Percentiles rank a stretch among this genome's conserved stretches.
These are phyloP conservation scores for Pollenia angustigena DNA, from an alignment of 2,888 invertebrate species.

Conservation along the genomic window DNA sequence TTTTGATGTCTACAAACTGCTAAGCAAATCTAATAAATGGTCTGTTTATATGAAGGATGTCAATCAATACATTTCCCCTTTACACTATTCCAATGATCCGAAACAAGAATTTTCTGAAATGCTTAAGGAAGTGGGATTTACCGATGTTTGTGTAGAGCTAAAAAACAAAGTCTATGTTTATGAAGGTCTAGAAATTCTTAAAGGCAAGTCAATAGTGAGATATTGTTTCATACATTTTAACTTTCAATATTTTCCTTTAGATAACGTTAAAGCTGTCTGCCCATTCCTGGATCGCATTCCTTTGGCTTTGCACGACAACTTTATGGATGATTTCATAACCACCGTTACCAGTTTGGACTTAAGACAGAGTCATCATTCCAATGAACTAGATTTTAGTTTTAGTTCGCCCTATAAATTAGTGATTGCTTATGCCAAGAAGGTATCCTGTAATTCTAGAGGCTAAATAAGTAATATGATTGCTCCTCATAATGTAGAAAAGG, in stretches of 20 bases:
- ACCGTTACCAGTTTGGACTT: slow-evolving; percentile 78
- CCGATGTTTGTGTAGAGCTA: slow-evolving; percentile 68
- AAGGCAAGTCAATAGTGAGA: slow-evolving; percentile 57
- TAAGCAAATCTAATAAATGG: slow-evolving; percentile 71
- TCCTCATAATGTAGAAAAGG: neutral
- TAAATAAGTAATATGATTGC: slow-evolving; percentile 24
- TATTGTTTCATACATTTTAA: neutral
- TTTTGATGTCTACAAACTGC: slow-evolving; percentile 69
- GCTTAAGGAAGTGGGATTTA: slow-evolving; percentile 70
- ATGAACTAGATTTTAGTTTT: slow-evolving; percentile 82
- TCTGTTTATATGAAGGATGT: slow-evolving; percentile 71
- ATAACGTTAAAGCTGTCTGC: slow-evolving; percentile 88
- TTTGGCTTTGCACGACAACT: slow-evolving; percentile 87
- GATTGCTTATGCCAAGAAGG: slow-evolving; percentile 85
- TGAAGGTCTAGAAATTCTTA: slow-evolving; percentile 69
- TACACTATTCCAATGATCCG: slow-evolving; percentile 69
- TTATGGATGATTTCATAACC: slow-evolving; percentile 86
- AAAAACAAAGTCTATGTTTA: slow-evolving; percentile 69
- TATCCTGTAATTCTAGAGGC: slow-evolving; percentile 15
- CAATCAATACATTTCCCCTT: slow-evolving; percentile 68
- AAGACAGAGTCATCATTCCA: slow-evolving; percentile 14
- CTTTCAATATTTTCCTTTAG: slow-evolving; percentile 82
- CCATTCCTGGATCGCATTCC: slow-evolving; percentile 89
- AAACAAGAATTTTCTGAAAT: slow-evolving; percentile 58
- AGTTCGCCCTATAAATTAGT: slow-evolving; percentile 85